A percentile compares a stretch with the other conserved stretches of the same genome.
Conservation (phyloP, 2,113 vertebrate genomes). For the Poeciliopsis occidentalis region DNA sequence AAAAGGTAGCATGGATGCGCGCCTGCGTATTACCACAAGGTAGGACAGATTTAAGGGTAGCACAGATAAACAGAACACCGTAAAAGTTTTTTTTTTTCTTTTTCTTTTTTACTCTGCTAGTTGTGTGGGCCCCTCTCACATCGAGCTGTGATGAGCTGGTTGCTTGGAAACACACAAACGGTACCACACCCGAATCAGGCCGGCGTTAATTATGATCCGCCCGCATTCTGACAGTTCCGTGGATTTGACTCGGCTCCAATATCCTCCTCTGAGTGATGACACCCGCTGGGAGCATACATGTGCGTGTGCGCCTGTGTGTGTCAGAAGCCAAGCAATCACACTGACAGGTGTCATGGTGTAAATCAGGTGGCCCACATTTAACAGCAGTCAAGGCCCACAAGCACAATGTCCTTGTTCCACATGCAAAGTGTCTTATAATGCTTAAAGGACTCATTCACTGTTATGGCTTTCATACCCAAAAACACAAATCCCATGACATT, state of each 20-base stretch:
- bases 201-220: conserved; percentile 17
- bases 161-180: conserved; percentile 2
- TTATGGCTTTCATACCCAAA: conserved; percentile 13
- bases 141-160: conserved; percentile 21
- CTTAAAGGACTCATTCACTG: conserved; percentile 53
- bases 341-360: conserved; percentile 45
- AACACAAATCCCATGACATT: background rate
- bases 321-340: background rate
- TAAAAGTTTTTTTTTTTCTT: conserved; percentile 18
- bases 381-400: conserved; percentile 9
- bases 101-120: conserved; percentile 52
- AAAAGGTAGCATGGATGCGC: too few species aligned
- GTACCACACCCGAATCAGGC: conserved; percentile 36
- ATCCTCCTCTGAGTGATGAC: conserved; percentile 32
- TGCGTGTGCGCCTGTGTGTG: background rate
- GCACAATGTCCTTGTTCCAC: conserved; percentile 14
- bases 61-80: background rate
- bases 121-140: conserved; percentile 6
- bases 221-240: conserved; percentile 42
- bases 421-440: conserved; percentile 29
- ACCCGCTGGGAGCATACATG: background rate
- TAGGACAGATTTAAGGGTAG: too few species aligned
- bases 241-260: conserved; percentile 35
- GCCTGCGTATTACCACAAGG: too few species aligned
- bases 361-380: conserved; percentile 44